Base-by-base conservation (phyloP, 2,113 vertebrate genomes). In the Tragelaphus buxtoni region DNA sequence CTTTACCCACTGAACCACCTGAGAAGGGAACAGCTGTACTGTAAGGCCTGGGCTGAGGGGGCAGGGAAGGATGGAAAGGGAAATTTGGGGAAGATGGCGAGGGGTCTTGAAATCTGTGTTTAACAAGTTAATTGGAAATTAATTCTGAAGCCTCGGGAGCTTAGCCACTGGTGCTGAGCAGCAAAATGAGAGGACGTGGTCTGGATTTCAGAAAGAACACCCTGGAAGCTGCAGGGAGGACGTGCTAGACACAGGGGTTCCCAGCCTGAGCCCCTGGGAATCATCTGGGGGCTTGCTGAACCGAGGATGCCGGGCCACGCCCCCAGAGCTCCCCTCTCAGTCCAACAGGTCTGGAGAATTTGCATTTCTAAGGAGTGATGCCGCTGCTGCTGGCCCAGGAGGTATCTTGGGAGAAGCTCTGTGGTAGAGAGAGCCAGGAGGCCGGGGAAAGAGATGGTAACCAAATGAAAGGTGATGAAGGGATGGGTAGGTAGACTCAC, bases 301-400 rank as follows among this genome's bases (percentile, higher is more conserved):
- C 69, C 1, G 6, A 30, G 2, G 39, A n/a, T 30, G 1, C 76
- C 10, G 30, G 39, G 35, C 32, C 16, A n/a, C 1, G 0, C 49
- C 35, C 88, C 12, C 4, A 2, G n/a, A 58, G n/a, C 3, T 26
- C 17, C 87, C n/a, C 3, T 26, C 17, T 74, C n/a, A 5, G 16
- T 12, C 69, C 65, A 18, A 42, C 11, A 49, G 80, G 47, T 55
- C 28, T 76, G 35, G 63, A 58, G 69, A 58, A 49, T 32, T 9
- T 42, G 60, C 61, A 7, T 18, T 14, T 77, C 79, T 74, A 20
- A 58, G 14, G 30, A 47, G 61, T 26, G 9, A 3, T 20, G n/a
- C 61, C 1, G 1, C 3, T 4, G 10, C 55, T 39, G 47, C 69
- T 32, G 81, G 83, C 17, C 55, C 22, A 0, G 20, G 35, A 49